These are phyloP conservation scores for Amblyornis subalaris DNA, from an alignment of 2,113 vertebrate species.

Conservation along the genomic window DNA sequence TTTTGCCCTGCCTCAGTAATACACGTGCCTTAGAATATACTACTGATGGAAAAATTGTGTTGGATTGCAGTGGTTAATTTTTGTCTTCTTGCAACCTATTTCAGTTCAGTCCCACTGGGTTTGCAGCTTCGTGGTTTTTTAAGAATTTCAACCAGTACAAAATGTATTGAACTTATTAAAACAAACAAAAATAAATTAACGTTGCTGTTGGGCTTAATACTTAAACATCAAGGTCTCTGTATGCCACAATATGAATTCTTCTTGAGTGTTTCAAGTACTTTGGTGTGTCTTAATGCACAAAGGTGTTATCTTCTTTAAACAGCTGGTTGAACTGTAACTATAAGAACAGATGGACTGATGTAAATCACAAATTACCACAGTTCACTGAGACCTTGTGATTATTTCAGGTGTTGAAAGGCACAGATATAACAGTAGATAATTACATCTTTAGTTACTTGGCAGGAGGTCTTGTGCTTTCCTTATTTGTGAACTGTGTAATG, in stretches of 20 bases:
- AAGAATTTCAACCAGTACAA: neutral
- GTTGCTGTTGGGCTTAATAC: neutral
- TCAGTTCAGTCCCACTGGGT: neutral
- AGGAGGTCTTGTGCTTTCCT: neutral
- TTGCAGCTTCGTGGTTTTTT: neutral
- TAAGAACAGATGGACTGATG: neutral
- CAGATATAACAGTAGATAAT: conserved; percentile 9
- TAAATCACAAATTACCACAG: neutral
- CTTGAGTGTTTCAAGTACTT: neutral
- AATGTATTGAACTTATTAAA: neutral
- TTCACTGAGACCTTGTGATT: neutral
- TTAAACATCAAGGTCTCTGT: neutral
- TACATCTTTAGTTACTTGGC: neutral
- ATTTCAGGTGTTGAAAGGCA: neutral
- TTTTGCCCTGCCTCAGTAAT: neutral
- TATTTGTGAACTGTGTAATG: neutral
- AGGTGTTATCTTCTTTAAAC: neutral
- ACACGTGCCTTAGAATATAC: neutral
- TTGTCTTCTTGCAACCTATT: neutral
- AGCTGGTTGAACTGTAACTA: neutral
- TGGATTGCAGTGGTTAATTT: neutral
- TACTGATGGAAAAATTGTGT: neutral
- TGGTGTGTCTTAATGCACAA: neutral
- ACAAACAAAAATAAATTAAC: neutral
- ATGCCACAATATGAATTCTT: neutral